Evolutionary conservation across 2,888 invertebrate species (phyloP).

Genomic region (Marasmarcha lunaedactyla): DNA sequence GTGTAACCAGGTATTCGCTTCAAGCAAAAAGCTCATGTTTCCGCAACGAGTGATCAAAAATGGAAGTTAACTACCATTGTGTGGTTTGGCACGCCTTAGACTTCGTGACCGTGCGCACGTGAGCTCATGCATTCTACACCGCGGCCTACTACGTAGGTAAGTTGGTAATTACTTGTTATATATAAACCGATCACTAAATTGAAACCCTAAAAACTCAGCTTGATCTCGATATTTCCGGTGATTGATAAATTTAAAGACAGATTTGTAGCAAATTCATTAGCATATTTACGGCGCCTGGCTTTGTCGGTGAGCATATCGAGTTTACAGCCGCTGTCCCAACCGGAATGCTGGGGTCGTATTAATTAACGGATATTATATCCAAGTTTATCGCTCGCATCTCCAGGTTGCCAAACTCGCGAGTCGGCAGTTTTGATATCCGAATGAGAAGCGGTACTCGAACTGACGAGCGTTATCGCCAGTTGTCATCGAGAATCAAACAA

Average conservation of each 20-base stretch:
- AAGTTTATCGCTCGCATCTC: conserved; percentile 65
- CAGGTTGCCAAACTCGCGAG: conserved; percentile 62
- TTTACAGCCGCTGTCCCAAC: conserved; percentile 53
- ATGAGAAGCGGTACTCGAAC: conserved; percentile 35
- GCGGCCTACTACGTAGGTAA: conserved; percentile 20
- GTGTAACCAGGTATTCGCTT: conserved; percentile 44
- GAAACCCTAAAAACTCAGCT: conserved; percentile 4
- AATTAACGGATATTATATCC: conserved; percentile 69
- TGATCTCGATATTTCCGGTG: conserved; percentile 1
- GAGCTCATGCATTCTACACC: conserved; percentile 29
- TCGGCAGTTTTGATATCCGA: conserved; percentile 43
- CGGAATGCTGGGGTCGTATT: conserved; percentile 63
- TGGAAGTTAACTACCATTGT: conserved; percentile 40
- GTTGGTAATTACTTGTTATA: too few species aligned
- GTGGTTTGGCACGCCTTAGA: conserved; percentile 27
- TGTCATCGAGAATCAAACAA: conserved; percentile 64
- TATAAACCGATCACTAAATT: too few species aligned
- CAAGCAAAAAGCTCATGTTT: conserved; percentile 40
- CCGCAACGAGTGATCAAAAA: conserved; percentile 41
- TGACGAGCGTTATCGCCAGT: conserved; percentile 47
- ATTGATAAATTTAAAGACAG: conserved; percentile 17
- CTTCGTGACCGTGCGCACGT: conserved; percentile 32
- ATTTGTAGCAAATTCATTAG: conserved; percentile 66
- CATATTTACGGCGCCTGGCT: conserved; percentile 60
- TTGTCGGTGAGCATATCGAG: conserved; percentile 57